These are phyloP conservation scores for Euura lappo DNA, from an alignment of 1,140 invertebrate species.

Conservation along the genomic window DNA sequence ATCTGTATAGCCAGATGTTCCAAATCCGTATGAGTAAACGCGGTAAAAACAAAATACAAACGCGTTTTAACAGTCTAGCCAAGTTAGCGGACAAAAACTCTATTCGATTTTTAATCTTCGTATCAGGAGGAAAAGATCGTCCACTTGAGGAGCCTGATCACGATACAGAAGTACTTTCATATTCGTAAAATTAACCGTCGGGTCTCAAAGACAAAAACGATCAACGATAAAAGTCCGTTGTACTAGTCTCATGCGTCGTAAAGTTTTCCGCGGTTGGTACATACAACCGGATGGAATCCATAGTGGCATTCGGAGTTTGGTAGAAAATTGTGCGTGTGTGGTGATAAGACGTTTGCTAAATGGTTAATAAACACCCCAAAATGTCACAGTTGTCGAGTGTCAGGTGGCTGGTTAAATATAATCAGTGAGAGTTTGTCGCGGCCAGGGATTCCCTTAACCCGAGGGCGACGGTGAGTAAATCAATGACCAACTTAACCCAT, in stretches of 20 bases:
- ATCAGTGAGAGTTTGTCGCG: conserved; percentile 3
- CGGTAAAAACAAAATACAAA: conserved; percentile 14
- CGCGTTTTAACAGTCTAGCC: conserved; percentile 7
- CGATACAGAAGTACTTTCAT: too few relatives aligned
- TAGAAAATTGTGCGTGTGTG: conserved; percentile 19
- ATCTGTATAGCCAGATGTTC: neutral
- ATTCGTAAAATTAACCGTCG: too few relatives aligned
- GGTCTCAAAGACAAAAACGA: too few relatives aligned
- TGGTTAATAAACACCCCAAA: conserved; percentile 20
- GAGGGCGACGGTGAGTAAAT: conserved; percentile 20
- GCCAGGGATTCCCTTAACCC: too few relatives aligned
- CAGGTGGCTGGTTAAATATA: neutral
- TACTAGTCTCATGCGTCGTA: neutral
- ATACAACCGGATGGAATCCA: conserved; percentile 12
- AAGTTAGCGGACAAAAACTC: neutral
- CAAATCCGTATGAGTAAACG: neutral
- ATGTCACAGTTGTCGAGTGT: conserved; percentile 25
- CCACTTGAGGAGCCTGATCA: too few relatives aligned
- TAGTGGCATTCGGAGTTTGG: conserved; percentile 15
- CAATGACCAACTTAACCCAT: neutral
- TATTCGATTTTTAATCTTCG: too few relatives aligned
- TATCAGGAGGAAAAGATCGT: too few relatives aligned
- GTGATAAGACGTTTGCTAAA: conserved; percentile 21
- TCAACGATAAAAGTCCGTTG: too few relatives aligned
- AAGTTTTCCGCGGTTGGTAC: neutral